Evolutionary conservation across 2,113 vertebrate species (phyloP), one percentile per base, ranked within the genome.

Genomic region (Dromaius novaehollandiae): DNA sequence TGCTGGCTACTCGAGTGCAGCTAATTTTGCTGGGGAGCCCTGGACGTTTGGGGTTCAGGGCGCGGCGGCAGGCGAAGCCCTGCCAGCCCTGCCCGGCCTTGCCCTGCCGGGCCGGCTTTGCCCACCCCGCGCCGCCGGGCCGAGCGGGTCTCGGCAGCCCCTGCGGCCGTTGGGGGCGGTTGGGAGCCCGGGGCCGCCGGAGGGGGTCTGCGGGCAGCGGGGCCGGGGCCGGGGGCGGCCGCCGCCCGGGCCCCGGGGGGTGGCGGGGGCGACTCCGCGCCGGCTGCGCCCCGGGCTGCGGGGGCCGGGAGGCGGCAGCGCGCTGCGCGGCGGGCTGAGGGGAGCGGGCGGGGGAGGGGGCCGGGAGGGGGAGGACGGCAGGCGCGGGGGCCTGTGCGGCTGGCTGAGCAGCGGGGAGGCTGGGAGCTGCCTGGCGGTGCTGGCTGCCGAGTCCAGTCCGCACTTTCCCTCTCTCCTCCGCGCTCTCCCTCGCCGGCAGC

Each of bases 401-500:
- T 56, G 51, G 46, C 46, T 30, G 60, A 44, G 60, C 26, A 11
- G 11, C 55, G n/a, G 32, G 28, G 25, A 55, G 78, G 46, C 65
- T n/a, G 36, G 10, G 66, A 12, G 51, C 69, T 25, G 40, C 19
- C 55, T 36, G 38, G 15, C 38, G 64, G n/a, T n/a, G 56, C 69
- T 46, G 28, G 46, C n/a, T 40, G 84, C 61, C 1, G 48, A 77
- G 11, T 98, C 98, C 98, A 97, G 93, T 97, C 98, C 98, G 84
- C 94, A 96, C 88, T 98, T 98, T 98, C 92, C 92, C 53, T 76
- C 83, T 97, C 95, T 90, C 98, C 97, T 50, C 91, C 61, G 95
- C 81, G 89, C 94, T 96, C 96, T 88, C 97, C 96, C 97, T 97
- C 95, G 95, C 96, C 89, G 97, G 97, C 80, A 91, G 97, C 88